These are phyloP conservation scores for Myiozetetes cayanensis DNA, from an alignment of 2,113 vertebrate genomes.

Conservation along the genomic window DNA sequence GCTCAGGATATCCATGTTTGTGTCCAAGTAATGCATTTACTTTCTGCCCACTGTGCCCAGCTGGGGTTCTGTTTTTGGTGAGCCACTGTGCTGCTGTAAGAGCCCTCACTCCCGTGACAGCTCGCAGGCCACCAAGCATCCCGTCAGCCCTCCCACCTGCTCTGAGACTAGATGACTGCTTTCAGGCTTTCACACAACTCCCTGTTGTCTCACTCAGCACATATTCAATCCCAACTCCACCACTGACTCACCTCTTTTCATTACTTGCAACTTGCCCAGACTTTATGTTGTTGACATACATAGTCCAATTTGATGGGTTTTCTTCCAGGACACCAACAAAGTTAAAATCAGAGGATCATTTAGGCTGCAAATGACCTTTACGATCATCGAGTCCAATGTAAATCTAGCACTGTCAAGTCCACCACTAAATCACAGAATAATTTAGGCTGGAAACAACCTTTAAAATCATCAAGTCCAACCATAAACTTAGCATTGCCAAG, in stretches of 20 bases:
- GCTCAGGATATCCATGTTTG: background rate
- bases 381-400: fast-evolving
- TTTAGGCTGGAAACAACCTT: background rate
- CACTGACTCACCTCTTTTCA: background rate
- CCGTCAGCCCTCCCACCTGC: background rate
- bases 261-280: background rate
- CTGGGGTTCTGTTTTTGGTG: background rate
- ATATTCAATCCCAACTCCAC: fast-evolving
- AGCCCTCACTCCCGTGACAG: background rate
- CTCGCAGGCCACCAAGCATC: background rate
- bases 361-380: background rate
- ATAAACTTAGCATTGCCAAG: background rate
- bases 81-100: fast-evolving
- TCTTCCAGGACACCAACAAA: background rate
- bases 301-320: background rate
- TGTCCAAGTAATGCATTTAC: background rate
- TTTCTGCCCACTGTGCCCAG: background rate
- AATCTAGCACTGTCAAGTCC: background rate
- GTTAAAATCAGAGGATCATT: background rate
- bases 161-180: fast-evolving
- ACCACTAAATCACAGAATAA: background rate
- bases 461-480: background rate
- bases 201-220: background rate
- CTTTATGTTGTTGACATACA: background rate
- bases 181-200: background rate